Percentiles rank a stretch among this genome's conserved stretches.
Evolutionary conservation across 2,797 vertebrate genomes (phyloP).

Genomic region (Chrosomus eos): DNA sequence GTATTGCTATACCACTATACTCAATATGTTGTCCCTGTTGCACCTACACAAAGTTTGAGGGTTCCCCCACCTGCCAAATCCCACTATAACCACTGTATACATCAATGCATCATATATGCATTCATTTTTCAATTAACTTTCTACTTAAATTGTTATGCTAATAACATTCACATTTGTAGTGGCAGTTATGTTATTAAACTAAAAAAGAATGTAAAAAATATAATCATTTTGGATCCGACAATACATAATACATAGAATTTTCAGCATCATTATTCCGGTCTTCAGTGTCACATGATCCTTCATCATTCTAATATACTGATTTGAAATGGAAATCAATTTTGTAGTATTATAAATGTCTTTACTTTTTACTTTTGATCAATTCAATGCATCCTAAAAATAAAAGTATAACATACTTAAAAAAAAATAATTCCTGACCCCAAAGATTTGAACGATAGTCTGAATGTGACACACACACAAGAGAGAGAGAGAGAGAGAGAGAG

Average conservation of each 20-base stretch:
- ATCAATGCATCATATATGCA: too few relatives aligned
- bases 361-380: neutral
- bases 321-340: neutral
- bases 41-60: too few relatives aligned
- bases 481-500: too few relatives aligned
- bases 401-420: neutral
- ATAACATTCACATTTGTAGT: neutral
- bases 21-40: too few relatives aligned
- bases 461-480: neutral
- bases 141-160: neutral
- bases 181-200: neutral
- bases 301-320: neutral
- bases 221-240: neutral
- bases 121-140: neutral
- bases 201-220: neutral
- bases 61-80: too few relatives aligned
- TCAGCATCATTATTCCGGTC: neutral
- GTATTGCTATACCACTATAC: too few relatives aligned
- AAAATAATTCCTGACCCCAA: neutral
- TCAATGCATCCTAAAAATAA: neutral
- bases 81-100: too few relatives aligned
- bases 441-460: neutral
- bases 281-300: neutral
- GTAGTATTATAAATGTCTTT: neutral
- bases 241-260: neutral